Conservation (phyloP, 2,113 vertebrate genomes). For the Todiramphus chloris region DNA sequence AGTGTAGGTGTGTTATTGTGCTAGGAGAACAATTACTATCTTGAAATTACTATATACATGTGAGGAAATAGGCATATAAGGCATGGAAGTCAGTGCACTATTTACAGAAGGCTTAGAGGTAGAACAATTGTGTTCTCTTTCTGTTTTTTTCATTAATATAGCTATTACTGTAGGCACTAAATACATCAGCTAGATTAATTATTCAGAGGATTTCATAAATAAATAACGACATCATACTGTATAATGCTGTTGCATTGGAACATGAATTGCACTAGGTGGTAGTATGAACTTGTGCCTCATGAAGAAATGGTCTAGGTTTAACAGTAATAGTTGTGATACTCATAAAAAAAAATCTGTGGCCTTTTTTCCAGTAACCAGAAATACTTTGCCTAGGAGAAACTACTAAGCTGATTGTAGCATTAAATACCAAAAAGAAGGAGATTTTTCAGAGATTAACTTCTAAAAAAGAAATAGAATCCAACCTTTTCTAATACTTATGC, state of each 20-base stretch:
- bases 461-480: neutral
- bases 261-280: slow-evolving; percentile 45
- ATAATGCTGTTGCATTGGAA: neutral
- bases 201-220: neutral
- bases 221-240: neutral
- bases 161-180: neutral
- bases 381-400: neutral
- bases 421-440: neutral
- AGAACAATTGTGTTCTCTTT: neutral
- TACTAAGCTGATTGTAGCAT: neutral
- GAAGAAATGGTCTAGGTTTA: neutral
- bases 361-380: neutral
- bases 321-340: neutral
- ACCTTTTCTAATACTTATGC: neutral
- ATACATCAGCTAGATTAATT: neutral
- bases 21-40: neutral
- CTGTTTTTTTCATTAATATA: neutral
- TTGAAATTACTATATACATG: neutral
- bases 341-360: neutral
- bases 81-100: neutral
- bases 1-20: neutral
- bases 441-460: neutral
- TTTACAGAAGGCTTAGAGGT: neutral
- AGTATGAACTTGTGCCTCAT: neutral
- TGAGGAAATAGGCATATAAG: neutral